Conservation (phyloP, 2,113 vertebrate genomes). For the Dromaius novaehollandiae region DNA sequence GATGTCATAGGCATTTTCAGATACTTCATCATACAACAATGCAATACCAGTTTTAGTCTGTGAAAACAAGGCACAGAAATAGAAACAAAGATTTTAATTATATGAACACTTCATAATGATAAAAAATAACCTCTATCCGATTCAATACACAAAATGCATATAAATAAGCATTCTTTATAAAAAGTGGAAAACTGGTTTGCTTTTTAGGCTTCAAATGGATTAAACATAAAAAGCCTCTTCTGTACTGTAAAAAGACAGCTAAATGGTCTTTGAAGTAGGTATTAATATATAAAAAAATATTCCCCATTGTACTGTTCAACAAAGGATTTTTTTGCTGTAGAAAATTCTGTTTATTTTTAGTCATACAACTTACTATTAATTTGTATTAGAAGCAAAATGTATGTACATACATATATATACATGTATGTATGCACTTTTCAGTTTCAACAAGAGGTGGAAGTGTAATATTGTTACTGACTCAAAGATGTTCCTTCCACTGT, state of each 20-base stretch:
- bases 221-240: not conserved
- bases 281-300: not conserved
- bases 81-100: not conserved
- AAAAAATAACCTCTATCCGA: not conserved
- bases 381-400: not conserved
- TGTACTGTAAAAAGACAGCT: not conserved
- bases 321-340: not conserved
- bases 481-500: not conserved
- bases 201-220: not conserved
- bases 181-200: not conserved
- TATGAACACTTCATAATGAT: not conserved
- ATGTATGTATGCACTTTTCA: not conserved
- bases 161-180: not conserved
- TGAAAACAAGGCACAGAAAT: slow-evolving; percentile 25
- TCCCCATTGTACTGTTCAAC: not conserved
- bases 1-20: slow-evolving; percentile 87
- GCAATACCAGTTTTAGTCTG: slow-evolving; percentile 92
- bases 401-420: not conserved
- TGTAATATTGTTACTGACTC: not conserved
- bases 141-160: not conserved
- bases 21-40: slow-evolving; percentile 84
- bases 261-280: not conserved
- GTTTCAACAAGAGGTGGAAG: not conserved
- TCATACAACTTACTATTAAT: not conserved
- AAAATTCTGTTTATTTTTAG: not conserved